These are phyloP conservation scores for Tiaroga cobitis DNA, from an alignment of 2,797 vertebrate species.

Conservation along the genomic window DNA sequence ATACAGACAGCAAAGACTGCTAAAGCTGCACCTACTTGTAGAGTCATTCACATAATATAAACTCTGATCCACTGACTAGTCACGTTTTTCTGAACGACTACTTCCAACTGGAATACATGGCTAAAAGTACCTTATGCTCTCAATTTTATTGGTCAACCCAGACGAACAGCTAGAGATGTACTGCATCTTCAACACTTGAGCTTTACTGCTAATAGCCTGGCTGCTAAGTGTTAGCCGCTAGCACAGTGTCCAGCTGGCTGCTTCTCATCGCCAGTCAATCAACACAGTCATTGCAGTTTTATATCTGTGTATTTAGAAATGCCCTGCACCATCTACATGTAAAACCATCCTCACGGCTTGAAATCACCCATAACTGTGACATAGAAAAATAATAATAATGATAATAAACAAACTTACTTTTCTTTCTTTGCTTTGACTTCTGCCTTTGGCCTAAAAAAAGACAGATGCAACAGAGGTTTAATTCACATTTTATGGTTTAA, in stretches of 20 bases:
- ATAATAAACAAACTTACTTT: conserved; percentile 87
- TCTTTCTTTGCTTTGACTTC: conserved; percentile 86
- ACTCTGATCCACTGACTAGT: not conserved
- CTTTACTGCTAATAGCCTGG: not conserved
- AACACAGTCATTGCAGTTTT: not conserved
- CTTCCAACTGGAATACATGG: not conserved
- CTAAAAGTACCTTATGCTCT: not conserved
- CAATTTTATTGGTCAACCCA: not conserved
- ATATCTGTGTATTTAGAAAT: not conserved
- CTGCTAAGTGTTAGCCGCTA: not conserved
- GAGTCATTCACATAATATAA: not conserved
- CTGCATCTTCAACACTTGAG: conserved; percentile 40
- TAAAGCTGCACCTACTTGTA: not conserved
- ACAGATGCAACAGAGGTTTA: conserved; percentile 17
- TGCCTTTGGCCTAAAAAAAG: conserved; percentile 85
- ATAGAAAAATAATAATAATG: conserved; percentile 22
- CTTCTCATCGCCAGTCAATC: conserved; percentile 47
- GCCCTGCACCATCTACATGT: not conserved
- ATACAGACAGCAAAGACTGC: not conserved
- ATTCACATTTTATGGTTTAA: not conserved
- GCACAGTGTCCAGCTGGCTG: conserved; percentile 48
- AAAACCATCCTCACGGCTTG: not conserved
- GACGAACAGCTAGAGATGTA: conserved; percentile 16
- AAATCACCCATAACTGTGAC: conserved; percentile 13
- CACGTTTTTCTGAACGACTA: not conserved